Conservation (phyloP, 2,888 invertebrate species). For the Patella ulyssiponensis region DNA sequence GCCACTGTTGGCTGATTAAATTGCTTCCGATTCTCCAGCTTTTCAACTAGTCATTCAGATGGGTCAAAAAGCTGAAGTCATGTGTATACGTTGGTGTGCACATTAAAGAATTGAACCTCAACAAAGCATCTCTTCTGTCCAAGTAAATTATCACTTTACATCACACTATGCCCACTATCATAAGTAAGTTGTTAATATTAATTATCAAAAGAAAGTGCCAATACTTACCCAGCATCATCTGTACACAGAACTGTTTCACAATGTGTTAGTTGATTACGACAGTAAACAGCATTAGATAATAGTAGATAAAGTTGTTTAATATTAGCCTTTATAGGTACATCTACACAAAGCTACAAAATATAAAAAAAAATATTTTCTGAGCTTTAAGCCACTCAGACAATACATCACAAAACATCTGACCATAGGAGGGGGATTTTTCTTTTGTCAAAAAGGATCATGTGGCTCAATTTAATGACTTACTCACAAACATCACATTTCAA, state of each 20-base stretch:
- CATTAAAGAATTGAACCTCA: too few relatives aligned
- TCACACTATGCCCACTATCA: not conserved
- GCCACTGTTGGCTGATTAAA: too few relatives aligned
- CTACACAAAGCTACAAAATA: constrained; percentile 51
- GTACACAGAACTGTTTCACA: constrained; percentile 58
- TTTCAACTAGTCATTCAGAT: too few relatives aligned
- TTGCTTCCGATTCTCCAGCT: too few relatives aligned
- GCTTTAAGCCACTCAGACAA: too few relatives aligned
- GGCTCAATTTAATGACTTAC: too few relatives aligned
- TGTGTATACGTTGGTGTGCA: too few relatives aligned
- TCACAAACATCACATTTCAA: too few relatives aligned
- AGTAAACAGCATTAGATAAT: constrained; percentile 61
- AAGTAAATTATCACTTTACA: not conserved
- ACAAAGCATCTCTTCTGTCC: too few relatives aligned
- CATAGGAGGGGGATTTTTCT: not conserved
- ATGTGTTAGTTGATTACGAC: constrained; percentile 61
- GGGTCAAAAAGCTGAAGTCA: too few relatives aligned
- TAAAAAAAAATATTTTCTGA: not conserved
- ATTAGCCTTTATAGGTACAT: constrained; percentile 53
- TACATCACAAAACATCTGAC: too few relatives aligned
- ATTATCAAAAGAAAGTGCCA: not conserved
- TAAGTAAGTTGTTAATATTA: not conserved
- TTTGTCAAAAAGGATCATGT: not conserved
- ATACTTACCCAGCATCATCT: constrained; percentile 55
- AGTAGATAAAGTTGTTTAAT: constrained; percentile 57